Percentiles rank a stretch among this genome's conserved stretches.
These are phyloP conservation scores for Dipodomys merriami DNA, from an alignment of 2,113 vertebrate species.

Conservation along the genomic window DNA sequence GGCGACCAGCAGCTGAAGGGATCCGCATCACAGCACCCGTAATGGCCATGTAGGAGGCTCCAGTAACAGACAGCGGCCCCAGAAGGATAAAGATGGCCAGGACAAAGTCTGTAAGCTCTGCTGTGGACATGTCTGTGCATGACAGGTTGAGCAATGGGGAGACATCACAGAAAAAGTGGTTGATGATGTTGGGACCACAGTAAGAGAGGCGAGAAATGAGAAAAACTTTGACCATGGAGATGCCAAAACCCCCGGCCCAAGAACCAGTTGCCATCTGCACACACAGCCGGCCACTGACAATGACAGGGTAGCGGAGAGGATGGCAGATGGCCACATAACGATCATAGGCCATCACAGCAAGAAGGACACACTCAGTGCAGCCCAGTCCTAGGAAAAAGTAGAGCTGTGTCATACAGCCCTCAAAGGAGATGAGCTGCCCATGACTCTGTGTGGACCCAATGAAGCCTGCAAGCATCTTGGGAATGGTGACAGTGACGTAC, in stretches of 20 bases:
- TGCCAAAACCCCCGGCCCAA: constrained; percentile 78
- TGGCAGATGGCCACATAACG: constrained; percentile 77
- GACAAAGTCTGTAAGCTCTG: constrained; percentile 77
- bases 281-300: constrained; percentile 64
- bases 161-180: constrained; percentile 81
- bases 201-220: constrained; percentile 77
- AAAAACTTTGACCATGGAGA: constrained; percentile 77
- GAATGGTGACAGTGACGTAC: constrained; percentile 81
- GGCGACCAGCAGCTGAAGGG: constrained; percentile 69
- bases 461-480: constrained; percentile 82
- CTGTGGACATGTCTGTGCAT: constrained; percentile 76
- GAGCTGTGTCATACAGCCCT: constrained; percentile 82
- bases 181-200: constrained; percentile 78
- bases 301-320: constrained; percentile 73
- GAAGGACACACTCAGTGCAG: constrained; percentile 80
- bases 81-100: constrained; percentile 76
- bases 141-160: constrained; percentile 79
- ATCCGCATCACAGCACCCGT: constrained; percentile 69
- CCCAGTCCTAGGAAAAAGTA: constrained; percentile 81
- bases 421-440: constrained; percentile 78
- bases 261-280: constrained; percentile 70
- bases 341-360: constrained; percentile 78
- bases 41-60: constrained; percentile 77
- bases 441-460: constrained; percentile 19
- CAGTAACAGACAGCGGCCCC: constrained; percentile 74